Evolutionary conservation across 2,888 invertebrate genomes (phyloP), one percentile per base, ranked within the genome.

Genomic region (Ommatoiulus sabulosus): DNA sequence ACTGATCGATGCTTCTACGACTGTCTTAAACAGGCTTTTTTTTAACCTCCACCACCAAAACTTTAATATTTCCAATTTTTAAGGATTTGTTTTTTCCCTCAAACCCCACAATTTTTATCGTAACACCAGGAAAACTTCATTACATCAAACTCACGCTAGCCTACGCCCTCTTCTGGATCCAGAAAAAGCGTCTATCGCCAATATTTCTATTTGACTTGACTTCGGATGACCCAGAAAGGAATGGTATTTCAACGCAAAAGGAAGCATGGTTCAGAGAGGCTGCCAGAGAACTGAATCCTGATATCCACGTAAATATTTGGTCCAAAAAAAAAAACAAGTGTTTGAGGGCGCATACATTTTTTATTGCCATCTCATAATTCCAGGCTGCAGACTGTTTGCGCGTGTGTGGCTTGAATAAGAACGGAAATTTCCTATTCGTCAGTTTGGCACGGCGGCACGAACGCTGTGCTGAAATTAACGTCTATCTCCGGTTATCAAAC

Each of bases 221-320:
- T 3, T 72, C 72, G 1, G 24, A 72, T 72, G 72, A 72, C 24
- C 72, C 72, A 72, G 72, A 72, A 12, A 72, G 24, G 24, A 72
- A 72, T 72, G 72, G 72, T 8, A 72, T 72, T 24, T 24, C 72
- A 72, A 12, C 72, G 24, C 72, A 72, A 24, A 72, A 72, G 72
- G 72, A 72, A 72, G 72, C 72, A 1, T 72, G 72, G 72, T 24
- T 72, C 24, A 72, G 72, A 72, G 72, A 72, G 24, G 24, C 20
- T 48, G 44, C 86, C n/a, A 44, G 86, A 48, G 44, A 44, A 15
- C 24, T 86, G 20, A 12, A 44, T n/a, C 7, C 44, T 15, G 86
- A 86, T 43, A 86, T 86, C 15, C 7, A 86, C 44, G 86, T 86
- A 86, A 12, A 7, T n/a, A 44, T 86, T 43, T 44, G 10, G 8